Evolutionary conservation across 1,140 invertebrate genomes (phyloP), one percentile per base, ranked within the genome.

Genomic region (Eurytemora carolleeae): DNA sequence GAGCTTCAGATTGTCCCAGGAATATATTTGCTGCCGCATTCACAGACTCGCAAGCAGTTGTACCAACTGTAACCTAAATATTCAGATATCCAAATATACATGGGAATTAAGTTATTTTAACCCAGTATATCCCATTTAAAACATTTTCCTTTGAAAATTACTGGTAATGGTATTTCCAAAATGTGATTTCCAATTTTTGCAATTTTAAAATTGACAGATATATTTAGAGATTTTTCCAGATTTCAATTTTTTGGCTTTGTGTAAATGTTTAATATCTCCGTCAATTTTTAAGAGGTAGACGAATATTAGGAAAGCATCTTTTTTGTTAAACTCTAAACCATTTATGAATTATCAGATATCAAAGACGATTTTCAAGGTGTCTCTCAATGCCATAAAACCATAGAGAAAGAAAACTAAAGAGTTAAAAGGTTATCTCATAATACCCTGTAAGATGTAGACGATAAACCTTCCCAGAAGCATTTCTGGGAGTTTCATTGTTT

Each of bases 21-120:
- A 94, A 94, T 17, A 90, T 85, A 70, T 90, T 92, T 0, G 84
- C 87, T 1, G 87, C 83, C n/a, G 86, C 80, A 64, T 83, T 89
- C 20, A 94, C 80, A 60, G 87, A 92, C 73, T 96, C 92, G 57
- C 86, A 89, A 16, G 90, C 83, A 0, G 91, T 91, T 1, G 90
- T 95, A 19, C 80, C 83, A 68, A 94, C 76, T 1, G 84, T 74
- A 1, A 70, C 69, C 54, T 54, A 23, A 20, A 25, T 22, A 15
- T 12, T 44, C 31, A 44, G n/a, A 12, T 44, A 44, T 44, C n/a
- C 12, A 12, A 44, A 12, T 18, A 20, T 17, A 21, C n/a, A 18
- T 16, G 12, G 20, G 3, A 55, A 55, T 55, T 18, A 18, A 7
- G n/a, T 18, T 55, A 7, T 55, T 55, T 7, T 7, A 18, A 20